Percentiles rank a stretch among this genome's conserved stretches.
Conservation (phyloP, 1,140 invertebrate genomes). For the Caenorhabditis tropicalis region DNA sequence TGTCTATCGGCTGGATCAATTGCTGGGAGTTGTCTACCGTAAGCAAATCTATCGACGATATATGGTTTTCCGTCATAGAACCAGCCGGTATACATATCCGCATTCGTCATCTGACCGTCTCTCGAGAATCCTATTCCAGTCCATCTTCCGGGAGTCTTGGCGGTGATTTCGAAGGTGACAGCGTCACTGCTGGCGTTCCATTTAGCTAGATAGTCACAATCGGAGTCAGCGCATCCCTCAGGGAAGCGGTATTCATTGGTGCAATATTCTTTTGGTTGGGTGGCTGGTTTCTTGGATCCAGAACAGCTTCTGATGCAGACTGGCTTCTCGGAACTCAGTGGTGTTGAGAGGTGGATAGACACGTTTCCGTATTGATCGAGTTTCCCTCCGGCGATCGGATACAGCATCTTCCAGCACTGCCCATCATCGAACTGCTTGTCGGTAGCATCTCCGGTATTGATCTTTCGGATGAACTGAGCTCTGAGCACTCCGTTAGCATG, state of each 20-base stretch:
- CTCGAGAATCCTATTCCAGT: conserved; percentile 72
- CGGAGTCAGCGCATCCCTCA: conserved; percentile 58
- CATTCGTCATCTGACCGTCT: conserved; percentile 67
- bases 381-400: conserved; percentile 72
- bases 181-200: conserved; percentile 63
- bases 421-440: conserved; percentile 66
- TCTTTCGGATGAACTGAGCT: conserved; percentile 71
- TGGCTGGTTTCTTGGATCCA: not conserved
- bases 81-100: conserved; percentile 70
- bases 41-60: conserved; percentile 68
- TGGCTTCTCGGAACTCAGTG: conserved; percentile 80
- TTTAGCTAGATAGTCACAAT: conserved; percentile 69
- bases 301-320: conserved; percentile 80
- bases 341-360: conserved; percentile 81
- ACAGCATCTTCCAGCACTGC: conserved; percentile 71
- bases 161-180: conserved; percentile 65
- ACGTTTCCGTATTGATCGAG: conserved; percentile 80
- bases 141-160: conserved; percentile 69
- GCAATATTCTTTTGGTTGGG: conserved; percentile 54
- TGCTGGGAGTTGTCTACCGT: conserved; percentile 67
- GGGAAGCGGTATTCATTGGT: conserved; percentile 68
- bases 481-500: conserved; percentile 68
- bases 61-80: conserved; percentile 61
- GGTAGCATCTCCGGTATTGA: conserved; percentile 68
- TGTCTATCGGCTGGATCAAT: conserved; percentile 70